phyloP scores from a whole-genome alignment of 2,888 invertebrate genomes.

The Rugalucina vietnamica region DNA sequence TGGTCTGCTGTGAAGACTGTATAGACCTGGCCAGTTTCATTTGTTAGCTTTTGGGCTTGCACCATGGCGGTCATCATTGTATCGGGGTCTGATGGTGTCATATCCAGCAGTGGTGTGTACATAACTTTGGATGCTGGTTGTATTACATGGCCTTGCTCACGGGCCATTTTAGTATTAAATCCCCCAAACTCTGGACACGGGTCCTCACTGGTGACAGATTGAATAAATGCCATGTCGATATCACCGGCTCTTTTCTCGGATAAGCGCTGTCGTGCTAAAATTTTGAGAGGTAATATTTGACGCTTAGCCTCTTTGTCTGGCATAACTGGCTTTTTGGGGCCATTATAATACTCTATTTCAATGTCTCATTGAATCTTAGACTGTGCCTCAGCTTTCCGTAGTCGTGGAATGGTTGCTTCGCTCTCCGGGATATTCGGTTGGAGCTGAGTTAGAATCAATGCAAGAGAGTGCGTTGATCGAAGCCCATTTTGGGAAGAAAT shows the following conservation, averaged over 20 bases:
- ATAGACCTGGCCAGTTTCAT: slow-evolving; percentile 23
- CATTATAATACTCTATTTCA: neutral
- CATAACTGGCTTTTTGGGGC: neutral
- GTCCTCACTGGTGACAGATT: neutral
- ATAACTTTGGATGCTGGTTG: slow-evolving; percentile 47
- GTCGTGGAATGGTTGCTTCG: neutral
- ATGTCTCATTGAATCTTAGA: too few relatives aligned
- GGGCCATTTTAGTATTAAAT: slow-evolving; percentile 1
- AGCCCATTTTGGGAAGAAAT: neutral
- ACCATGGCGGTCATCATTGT: slow-evolving; percentile 51
- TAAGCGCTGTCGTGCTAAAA: slow-evolving; percentile 9
- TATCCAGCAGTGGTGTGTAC: slow-evolving; percentile 51
- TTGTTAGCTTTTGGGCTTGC: slow-evolving; percentile 33
- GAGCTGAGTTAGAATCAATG: too few relatives aligned
- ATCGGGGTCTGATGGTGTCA: slow-evolving; percentile 44
- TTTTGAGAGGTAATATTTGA: neutral
- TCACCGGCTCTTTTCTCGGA: neutral
- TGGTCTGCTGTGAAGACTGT: slow-evolving; percentile 56
- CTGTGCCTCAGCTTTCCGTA: too few relatives aligned
- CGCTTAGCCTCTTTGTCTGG: neutral
- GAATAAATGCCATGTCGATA: slow-evolving; percentile 18
- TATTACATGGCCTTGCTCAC: slow-evolving; percentile 33
- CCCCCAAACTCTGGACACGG: neutral
- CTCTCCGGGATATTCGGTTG: neutral
- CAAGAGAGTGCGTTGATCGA: neutral